Conservation (phyloP, 2,888 invertebrate species). For the Netelia virgata region DNA sequence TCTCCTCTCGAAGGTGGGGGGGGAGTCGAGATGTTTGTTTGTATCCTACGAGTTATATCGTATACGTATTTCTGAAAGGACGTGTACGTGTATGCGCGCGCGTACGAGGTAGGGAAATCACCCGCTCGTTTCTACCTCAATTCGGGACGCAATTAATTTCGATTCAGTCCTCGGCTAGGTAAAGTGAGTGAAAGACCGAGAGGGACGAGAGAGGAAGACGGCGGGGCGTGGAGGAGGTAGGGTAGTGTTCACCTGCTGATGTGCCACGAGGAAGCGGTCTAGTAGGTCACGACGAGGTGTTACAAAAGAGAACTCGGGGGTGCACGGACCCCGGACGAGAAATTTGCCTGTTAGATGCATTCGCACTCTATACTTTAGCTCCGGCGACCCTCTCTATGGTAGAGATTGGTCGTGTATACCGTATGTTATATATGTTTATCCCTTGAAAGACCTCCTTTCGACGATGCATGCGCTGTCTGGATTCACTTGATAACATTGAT, state of each 20-base stretch:
- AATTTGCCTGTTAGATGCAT: slow-evolving; percentile 52
- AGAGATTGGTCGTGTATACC: neutral
- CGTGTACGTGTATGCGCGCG: slow-evolving; percentile 8
- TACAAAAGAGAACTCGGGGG: slow-evolving; percentile 34
- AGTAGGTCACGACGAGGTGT: slow-evolving; percentile 49
- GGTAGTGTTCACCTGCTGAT: slow-evolving; percentile 52
- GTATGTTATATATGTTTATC: neutral
- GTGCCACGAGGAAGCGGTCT: slow-evolving; percentile 25
- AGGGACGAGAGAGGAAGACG: neutral
- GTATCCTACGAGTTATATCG: slow-evolving; percentile 17
- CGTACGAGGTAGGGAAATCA: slow-evolving; percentile 25
- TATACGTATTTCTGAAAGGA: slow-evolving; percentile 15
- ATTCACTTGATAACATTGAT: neutral
- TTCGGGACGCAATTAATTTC: slow-evolving; percentile 64
- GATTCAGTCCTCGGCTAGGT: slow-evolving; percentile 51
- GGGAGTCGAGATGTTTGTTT: slow-evolving; percentile 48
- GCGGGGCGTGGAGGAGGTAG: slow-evolving; percentile 7
- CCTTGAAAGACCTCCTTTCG: too few species aligned
- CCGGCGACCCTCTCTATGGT: neutral
- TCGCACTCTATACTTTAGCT: slow-evolving; percentile 37
- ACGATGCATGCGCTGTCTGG: too few species aligned
- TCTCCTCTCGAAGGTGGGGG: slow-evolving; percentile 25
- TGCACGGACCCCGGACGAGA: slow-evolving; percentile 52
- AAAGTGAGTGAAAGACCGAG: slow-evolving; percentile 1
- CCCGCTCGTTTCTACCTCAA: slow-evolving; percentile 28